Evolutionary conservation across 2,797 vertebrate genomes (phyloP).

Genomic region (Eurystomus glaucurus): DNA sequence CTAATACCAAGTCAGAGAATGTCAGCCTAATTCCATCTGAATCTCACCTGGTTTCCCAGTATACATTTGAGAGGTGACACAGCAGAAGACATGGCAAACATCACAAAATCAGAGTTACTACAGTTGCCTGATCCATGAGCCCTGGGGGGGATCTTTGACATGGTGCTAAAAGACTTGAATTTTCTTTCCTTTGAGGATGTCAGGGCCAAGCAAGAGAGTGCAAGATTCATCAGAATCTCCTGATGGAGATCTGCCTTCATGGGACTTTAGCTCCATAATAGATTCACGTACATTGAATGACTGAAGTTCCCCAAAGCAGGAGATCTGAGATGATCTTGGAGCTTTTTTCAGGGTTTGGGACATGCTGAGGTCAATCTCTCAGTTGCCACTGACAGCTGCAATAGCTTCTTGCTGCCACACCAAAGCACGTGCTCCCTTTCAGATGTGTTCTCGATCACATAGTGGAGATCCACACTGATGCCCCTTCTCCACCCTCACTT

Average conservation of each 20-base stretch:
- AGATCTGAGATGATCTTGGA: not conserved
- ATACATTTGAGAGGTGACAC: fast-evolving
- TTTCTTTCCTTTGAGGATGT: not conserved
- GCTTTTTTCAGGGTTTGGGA: not conserved
- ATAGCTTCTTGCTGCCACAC: not conserved
- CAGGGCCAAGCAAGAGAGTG: not conserved
- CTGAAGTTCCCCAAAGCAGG: not conserved
- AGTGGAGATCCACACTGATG: fast-evolving
- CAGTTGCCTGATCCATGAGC: not conserved
- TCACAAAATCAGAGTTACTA: not conserved
- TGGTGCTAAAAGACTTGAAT: not conserved
- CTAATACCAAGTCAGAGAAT: not conserved
- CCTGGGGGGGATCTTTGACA: not conserved
- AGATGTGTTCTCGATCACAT: not conserved
- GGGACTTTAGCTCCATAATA: not conserved
- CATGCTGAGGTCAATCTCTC: not conserved
- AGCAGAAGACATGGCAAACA: not conserved
- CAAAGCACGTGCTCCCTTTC: not conserved
- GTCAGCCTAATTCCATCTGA: not conserved
- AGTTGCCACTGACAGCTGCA: not conserved
- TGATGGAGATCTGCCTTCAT: not conserved
- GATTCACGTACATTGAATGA: not conserved
- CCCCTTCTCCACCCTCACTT: not conserved
- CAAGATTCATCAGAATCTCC: not conserved
- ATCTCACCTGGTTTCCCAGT: not conserved